These are phyloP conservation scores for Neosalanx taihuensis DNA, from an alignment of 2,797 vertebrate genomes.

Conservation along the genomic window DNA sequence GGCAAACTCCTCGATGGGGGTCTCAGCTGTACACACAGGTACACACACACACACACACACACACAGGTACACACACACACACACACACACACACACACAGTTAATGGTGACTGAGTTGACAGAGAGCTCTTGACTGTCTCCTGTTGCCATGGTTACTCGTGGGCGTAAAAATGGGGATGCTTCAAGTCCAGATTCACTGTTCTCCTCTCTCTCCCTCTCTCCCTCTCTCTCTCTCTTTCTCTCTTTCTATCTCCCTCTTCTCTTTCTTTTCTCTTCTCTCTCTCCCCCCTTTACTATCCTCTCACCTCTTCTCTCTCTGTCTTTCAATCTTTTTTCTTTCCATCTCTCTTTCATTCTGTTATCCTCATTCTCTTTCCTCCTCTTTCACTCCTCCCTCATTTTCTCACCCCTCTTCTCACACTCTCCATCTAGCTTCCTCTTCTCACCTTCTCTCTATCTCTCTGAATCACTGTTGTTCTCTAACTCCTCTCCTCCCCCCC, in stretches of 20 bases:
- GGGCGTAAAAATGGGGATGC: neutral
- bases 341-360: too few relatives aligned
- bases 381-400: neutral
- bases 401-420: too few relatives aligned
- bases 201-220: neutral
- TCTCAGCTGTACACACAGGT: constrained; percentile 80
- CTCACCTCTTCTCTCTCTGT: too few relatives aligned
- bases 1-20: constrained; percentile 97
- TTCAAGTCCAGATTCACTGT: neutral
- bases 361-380: neutral
- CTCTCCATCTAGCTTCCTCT: too few relatives aligned
- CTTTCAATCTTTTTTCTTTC: too few relatives aligned
- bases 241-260: neutral
- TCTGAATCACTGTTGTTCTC: too few relatives aligned
- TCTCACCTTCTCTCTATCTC: too few relatives aligned
- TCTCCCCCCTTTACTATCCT: too few relatives aligned
- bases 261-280: too few relatives aligned
- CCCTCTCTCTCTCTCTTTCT: neutral
- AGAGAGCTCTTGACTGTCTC: neutral
- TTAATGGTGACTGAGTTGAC: neutral
- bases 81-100: neutral
- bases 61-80: neutral
- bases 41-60: neutral
- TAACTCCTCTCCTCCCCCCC: neutral
- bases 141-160: neutral